Evolutionary conservation across 2,113 vertebrate species (phyloP).

Genomic region (Sciurus niger): DNA sequence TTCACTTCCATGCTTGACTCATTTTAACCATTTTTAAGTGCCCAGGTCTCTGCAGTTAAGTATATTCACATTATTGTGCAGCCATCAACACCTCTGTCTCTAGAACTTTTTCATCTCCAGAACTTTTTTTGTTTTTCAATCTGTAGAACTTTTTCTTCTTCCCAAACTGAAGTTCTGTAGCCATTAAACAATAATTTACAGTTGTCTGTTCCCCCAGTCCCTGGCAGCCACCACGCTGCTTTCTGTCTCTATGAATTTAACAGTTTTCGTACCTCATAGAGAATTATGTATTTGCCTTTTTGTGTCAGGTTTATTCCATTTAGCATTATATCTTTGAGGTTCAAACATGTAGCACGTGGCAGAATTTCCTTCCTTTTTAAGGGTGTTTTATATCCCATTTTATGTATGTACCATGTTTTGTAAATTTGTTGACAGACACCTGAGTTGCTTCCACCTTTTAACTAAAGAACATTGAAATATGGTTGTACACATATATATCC

Average conservation of each 20-base stretch:
- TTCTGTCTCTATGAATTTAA: conserved; percentile 13
- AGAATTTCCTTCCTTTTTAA: background rate
- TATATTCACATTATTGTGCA: background rate
- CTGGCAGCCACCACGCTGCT: background rate
- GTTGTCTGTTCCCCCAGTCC: background rate
- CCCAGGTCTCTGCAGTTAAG: background rate
- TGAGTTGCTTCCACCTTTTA: conserved; percentile 7
- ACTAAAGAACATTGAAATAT: background rate
- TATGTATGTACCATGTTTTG: background rate
- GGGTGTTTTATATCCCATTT: conserved; percentile 12
- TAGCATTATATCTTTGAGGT: too few relatives aligned
- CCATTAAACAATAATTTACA: background rate
- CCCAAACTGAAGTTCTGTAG: background rate
- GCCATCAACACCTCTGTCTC: background rate
- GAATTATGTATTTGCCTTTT: background rate
- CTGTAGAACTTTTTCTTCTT: background rate
- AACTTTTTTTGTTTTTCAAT: background rate
- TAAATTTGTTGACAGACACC: background rate
- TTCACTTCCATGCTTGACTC: too few relatives aligned
- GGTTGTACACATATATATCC: background rate
- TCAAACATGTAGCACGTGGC: too few relatives aligned
- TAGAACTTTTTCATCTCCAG: conserved; percentile 10
- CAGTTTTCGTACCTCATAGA: background rate
- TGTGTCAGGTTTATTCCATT: background rate
- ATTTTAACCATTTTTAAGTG: conserved; percentile 12